These are phyloP conservation scores for Megalonaias nervosa DNA, from an alignment of 1,140 invertebrate species.

Conservation along the genomic window DNA sequence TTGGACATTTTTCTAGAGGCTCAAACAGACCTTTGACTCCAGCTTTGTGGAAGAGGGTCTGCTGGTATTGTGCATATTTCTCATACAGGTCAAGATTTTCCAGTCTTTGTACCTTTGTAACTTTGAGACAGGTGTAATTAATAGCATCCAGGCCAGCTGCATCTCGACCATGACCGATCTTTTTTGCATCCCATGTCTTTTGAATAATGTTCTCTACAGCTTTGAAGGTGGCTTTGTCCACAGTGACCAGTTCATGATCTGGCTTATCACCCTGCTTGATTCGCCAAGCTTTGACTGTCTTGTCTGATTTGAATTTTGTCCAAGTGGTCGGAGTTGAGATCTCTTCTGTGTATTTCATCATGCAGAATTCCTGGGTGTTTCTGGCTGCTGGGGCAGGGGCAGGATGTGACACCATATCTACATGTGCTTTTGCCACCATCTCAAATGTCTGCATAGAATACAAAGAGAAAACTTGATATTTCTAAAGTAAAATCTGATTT, in stretches of 20 bases:
- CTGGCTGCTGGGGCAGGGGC: background rate
- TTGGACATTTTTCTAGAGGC: constrained; percentile 3
- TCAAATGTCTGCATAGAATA: constrained; percentile 13
- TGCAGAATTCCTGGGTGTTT: constrained; percentile 33
- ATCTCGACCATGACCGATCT: constrained; percentile 43
- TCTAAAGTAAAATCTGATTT: too few species aligned
- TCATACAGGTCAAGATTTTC: constrained; percentile 43
- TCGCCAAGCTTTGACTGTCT: constrained; percentile 36
- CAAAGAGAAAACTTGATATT: too few species aligned
- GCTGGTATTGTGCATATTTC: constrained; percentile 32
- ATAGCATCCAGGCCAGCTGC: constrained; percentile 26
- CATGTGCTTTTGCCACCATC: background rate
- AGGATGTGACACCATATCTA: constrained; percentile 1
- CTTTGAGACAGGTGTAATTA: constrained; percentile 24
- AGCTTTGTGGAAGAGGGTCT: constrained; percentile 38
- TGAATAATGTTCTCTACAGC: constrained; percentile 23
- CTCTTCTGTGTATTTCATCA: constrained; percentile 27
- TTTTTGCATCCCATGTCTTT: constrained; percentile 35
- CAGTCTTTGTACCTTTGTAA: constrained; percentile 41
- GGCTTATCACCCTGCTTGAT: constrained; percentile 4
- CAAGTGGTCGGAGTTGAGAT: constrained; percentile 31
- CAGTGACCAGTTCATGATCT: constrained; percentile 17
- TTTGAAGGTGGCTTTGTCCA: constrained; percentile 18
- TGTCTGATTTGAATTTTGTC: constrained; percentile 30
- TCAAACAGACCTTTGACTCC: background rate